Evolutionary conservation across 2,888 invertebrate genomes (phyloP).

Genomic region (Drosophila fungiperda): DNA sequence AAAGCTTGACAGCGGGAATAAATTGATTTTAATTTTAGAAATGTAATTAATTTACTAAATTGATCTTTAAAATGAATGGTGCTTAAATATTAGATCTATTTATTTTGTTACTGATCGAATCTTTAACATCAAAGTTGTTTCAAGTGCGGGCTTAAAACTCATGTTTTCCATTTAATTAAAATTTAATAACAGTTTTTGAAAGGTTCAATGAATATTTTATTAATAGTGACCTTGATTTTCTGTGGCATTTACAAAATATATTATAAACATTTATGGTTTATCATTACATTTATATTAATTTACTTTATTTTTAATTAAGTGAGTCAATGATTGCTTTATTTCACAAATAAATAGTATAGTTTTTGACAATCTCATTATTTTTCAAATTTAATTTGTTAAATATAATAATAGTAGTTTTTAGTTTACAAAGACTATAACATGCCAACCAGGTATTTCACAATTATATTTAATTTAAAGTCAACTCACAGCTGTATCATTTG

Average conservation of each 20-base stretch:
- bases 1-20: too few species aligned
- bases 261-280: not conserved
- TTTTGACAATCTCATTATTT: not conserved
- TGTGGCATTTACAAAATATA: not conserved
- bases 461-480: slow-evolving; percentile 40
- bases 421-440: not conserved
- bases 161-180: not conserved
- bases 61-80: not conserved
- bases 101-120: too few species aligned
- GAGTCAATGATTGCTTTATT: not conserved
- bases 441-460: slow-evolving; percentile 22
- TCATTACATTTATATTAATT: not conserved
- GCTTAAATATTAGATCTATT: not conserved
- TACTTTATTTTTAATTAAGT: not conserved
- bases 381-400: not conserved
- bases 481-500: slow-evolving; percentile 58
- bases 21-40: not conserved
- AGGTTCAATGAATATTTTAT: not conserved
- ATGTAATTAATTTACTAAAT: not conserved
- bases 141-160: not conserved
- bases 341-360: not conserved
- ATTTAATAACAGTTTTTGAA: not conserved
- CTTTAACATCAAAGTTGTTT: not conserved
- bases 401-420: not conserved
- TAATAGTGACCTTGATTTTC: not conserved